Percentiles rank a stretch among this genome's conserved stretches.
These are phyloP conservation scores for Drosophila robusta DNA, from an alignment of 2,888 invertebrate genomes.

Conservation along the genomic window DNA sequence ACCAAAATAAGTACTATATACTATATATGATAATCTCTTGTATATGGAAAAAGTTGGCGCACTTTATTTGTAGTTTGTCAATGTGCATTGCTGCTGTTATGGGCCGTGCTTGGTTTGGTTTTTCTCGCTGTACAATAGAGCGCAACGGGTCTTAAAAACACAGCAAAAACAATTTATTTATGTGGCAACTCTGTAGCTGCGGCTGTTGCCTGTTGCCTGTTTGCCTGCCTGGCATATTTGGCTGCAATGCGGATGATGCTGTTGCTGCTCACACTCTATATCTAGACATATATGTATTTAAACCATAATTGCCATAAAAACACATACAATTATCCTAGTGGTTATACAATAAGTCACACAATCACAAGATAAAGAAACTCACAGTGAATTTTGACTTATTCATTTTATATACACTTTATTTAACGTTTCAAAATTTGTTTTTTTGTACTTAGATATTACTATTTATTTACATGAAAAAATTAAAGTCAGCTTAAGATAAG, in stretches of 20 bases:
- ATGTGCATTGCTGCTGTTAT: slow-evolving; percentile 52
- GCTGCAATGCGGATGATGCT: slow-evolving; percentile 53
- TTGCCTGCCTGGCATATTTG: slow-evolving; percentile 37
- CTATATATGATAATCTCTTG: slow-evolving; percentile 11
- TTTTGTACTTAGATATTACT: too few relatives aligned
- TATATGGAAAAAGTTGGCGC: slow-evolving; percentile 11
- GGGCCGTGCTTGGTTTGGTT: slow-evolving; percentile 42
- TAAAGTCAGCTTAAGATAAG: too few relatives aligned
- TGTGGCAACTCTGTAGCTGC: slow-evolving; percentile 27
- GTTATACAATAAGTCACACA: slow-evolving; percentile 31
- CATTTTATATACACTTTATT: background rate
- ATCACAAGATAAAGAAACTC: slow-evolving; percentile 5
- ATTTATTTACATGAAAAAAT: background rate
- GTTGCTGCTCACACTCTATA: slow-evolving; percentile 57
- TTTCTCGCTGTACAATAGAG: slow-evolving; percentile 13
- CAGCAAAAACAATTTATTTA: slow-evolving; percentile 8
- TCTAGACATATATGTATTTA: slow-evolving; percentile 35
- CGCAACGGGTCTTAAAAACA: slow-evolving; percentile 9
- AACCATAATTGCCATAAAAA: slow-evolving; percentile 24
- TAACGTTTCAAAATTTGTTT: background rate
- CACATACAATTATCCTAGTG: slow-evolving; percentile 24
- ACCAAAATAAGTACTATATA: slow-evolving; percentile 4
- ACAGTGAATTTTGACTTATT: background rate
- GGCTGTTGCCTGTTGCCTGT: slow-evolving; percentile 28
- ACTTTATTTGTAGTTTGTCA: slow-evolving; percentile 55